These are phyloP conservation scores for Syrmaticus mikado DNA, from an alignment of 2,113 vertebrate genomes.

Conservation along the genomic window DNA sequence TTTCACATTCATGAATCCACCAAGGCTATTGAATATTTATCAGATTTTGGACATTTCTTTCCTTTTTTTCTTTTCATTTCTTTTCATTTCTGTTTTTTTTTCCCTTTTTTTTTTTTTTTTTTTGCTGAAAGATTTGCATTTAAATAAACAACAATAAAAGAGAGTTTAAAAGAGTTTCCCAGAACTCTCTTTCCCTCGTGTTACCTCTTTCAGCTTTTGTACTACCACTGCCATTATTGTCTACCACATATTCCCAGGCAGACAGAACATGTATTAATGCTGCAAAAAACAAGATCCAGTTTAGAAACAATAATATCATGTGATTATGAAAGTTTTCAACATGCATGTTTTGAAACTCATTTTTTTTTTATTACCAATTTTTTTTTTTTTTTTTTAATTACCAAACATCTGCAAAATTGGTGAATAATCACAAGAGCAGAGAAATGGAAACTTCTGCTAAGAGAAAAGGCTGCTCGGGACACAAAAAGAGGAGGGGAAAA, in stretches of 20 bases:
- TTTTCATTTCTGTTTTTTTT: too few species aligned
- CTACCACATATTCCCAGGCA: constrained; percentile 43
- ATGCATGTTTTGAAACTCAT: background rate
- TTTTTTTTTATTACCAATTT: background rate
- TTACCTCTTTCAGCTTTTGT: constrained; percentile 17
- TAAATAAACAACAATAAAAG: constrained; percentile 57
- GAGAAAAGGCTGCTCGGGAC: background rate
- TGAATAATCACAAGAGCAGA: background rate
- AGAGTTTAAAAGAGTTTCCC: constrained; percentile 28
- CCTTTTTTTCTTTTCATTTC: background rate
- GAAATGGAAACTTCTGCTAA: background rate
- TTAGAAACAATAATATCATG: background rate
- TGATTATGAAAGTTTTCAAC: background rate
- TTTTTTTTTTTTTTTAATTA: too few species aligned
- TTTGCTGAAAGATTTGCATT: constrained; percentile 28
- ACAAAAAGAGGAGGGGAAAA: background rate
- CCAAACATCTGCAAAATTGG: background rate
- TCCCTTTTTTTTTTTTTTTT: background rate
- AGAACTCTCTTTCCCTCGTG: background rate
- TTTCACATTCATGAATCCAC: background rate
- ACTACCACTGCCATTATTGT: background rate
- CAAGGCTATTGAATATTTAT: constrained; percentile 43
- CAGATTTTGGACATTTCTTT: background rate
- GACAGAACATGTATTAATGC: constrained; percentile 10
- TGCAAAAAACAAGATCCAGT: background rate